phyloP scores from a whole-genome alignment of 2,797 vertebrate species.

The Podargus strigoides region DNA sequence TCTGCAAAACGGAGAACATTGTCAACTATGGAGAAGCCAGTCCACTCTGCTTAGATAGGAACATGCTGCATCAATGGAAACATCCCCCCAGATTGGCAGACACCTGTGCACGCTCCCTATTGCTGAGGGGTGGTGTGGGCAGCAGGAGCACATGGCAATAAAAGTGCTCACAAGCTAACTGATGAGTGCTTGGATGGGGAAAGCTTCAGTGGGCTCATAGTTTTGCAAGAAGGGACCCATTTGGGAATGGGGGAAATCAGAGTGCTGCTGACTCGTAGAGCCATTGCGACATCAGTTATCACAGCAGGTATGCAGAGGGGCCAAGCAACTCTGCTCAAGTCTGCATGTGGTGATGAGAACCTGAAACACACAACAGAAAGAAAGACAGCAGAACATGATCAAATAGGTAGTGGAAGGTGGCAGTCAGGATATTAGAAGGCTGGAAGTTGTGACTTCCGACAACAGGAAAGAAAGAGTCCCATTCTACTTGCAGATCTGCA shows the following conservation, averaged over 20 bases:
- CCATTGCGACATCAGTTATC: neutral
- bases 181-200: neutral
- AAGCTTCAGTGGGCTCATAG: neutral
- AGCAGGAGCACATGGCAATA: neutral
- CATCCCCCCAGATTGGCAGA: rapidly evolving
- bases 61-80: neutral
- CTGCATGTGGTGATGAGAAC: neutral
- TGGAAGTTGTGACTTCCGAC: neutral
- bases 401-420: neutral
- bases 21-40: neutral
- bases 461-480: neutral
- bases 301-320: neutral
- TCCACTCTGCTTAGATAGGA: neutral
- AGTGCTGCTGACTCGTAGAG: neutral
- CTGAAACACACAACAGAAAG: neutral
- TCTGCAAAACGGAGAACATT: neutral
- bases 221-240: neutral
- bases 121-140: neutral
- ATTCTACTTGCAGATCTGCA: neutral
- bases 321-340: neutral
- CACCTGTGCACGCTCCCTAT: neutral
- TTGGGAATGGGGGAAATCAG: neutral
- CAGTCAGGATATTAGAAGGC: neutral
- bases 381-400: neutral
- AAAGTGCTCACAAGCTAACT: neutral